A percentile compares a stretch with the other conserved stretches of the same genome.
Conservation (phyloP, 2,888 invertebrate genomes). For the Nyleta sp. region DNA sequence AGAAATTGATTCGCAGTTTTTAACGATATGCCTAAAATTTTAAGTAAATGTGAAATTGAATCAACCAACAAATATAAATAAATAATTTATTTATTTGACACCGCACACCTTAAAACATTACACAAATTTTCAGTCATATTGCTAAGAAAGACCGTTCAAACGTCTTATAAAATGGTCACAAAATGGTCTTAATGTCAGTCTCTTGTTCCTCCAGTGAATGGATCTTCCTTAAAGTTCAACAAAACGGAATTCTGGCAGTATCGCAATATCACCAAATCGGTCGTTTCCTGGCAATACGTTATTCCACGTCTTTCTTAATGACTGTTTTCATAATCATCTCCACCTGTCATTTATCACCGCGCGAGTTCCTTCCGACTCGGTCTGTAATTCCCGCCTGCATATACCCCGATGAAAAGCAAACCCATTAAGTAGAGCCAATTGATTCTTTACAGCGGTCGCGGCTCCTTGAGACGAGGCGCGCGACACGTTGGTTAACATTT, state of each 20-base stretch:
- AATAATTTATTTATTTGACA: too few relatives aligned
- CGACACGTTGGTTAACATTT: background rate
- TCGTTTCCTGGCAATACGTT: background rate
- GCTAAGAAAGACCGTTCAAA: too few relatives aligned
- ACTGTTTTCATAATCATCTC: conserved; percentile 4
- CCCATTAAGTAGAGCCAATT: conserved; percentile 2
- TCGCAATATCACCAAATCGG: background rate
- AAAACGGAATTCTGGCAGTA: background rate
- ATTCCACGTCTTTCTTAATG: background rate
- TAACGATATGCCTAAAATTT: too few relatives aligned
- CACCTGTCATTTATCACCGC: conserved; percentile 2
- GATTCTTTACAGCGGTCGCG: conserved; percentile 14
- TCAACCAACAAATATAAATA: too few relatives aligned
- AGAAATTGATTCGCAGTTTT: too few relatives aligned
- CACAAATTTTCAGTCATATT: too few relatives aligned
- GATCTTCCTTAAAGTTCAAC: too few relatives aligned
- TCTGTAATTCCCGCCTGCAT: background rate
- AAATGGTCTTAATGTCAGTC: too few relatives aligned
- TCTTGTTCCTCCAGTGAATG: too few relatives aligned
- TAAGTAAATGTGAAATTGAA: too few relatives aligned
- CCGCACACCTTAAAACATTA: too few relatives aligned
- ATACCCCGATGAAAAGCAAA: background rate
- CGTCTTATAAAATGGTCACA: too few relatives aligned
- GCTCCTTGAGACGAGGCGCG: background rate
- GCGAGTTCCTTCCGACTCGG: background rate